These are phyloP conservation scores for Rhamnusium bicolor DNA, from an alignment of 2,888 invertebrate genomes.

Conservation along the genomic window DNA sequence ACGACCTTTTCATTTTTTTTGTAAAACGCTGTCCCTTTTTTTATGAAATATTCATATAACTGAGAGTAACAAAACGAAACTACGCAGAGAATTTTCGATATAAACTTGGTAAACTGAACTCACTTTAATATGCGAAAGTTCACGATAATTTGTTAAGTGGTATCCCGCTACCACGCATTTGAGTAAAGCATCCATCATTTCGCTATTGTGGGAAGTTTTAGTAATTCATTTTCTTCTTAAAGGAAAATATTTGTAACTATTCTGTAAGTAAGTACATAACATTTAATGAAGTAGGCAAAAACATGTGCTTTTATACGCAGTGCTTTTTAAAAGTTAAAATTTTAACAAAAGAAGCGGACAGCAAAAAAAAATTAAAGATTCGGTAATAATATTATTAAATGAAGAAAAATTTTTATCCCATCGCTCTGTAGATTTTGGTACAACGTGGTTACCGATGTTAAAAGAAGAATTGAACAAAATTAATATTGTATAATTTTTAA, in stretches of 20 bases:
- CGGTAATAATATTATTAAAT: too few relatives aligned
- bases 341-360: too few relatives aligned
- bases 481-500: too few relatives aligned
- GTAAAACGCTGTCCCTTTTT: background rate
- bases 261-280: background rate
- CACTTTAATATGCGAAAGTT: background rate
- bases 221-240: background rate
- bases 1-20: background rate
- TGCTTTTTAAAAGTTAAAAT: background rate
- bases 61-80: background rate
- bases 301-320: background rate
- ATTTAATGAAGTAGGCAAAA: background rate
- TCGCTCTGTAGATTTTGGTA: too few relatives aligned
- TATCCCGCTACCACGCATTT: background rate
- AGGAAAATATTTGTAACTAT: conserved; percentile 9
- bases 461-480: too few relatives aligned
- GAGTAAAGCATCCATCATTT: conserved; percentile 1
- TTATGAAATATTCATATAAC: background rate
- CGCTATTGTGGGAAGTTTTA: background rate
- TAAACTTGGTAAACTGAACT: background rate
- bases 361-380: too few relatives aligned
- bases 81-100: background rate
- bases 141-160: conserved; percentile 21
- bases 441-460: too few relatives aligned
- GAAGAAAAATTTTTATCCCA: too few relatives aligned